Evolutionary conservation across 2,113 vertebrate genomes (phyloP).

Genomic region (Gallinago paraguaiae): DNA sequence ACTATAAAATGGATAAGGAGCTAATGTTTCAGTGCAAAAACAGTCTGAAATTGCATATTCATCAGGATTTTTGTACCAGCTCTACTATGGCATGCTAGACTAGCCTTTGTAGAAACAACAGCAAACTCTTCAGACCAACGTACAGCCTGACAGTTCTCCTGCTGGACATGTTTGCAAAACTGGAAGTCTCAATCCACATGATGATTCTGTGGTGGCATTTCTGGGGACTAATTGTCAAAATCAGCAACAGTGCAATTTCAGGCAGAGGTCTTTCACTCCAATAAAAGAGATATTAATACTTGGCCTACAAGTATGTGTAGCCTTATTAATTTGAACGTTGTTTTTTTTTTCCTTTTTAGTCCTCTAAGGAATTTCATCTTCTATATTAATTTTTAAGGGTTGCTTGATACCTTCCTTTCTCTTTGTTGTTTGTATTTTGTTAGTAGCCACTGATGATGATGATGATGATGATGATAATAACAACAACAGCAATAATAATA

Average conservation of each 20-base stretch:
- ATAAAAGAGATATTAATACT: background rate
- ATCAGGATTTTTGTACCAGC: background rate
- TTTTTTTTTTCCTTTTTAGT: background rate
- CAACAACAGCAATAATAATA: too few species aligned
- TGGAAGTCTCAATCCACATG: background rate
- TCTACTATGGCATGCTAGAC: background rate
- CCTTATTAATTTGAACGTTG: background rate
- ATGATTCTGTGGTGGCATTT: background rate
- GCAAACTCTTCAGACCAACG: background rate
- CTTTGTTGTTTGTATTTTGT: background rate
- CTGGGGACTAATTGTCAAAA: background rate
- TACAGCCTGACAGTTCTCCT: background rate
- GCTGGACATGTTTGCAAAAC: background rate
- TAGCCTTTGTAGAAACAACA: background rate
- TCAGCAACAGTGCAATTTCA: background rate
- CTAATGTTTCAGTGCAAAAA: background rate
- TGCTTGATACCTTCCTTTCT: background rate
- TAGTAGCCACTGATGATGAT: background rate
- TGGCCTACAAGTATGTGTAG: background rate
- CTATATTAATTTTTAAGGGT: background rate
- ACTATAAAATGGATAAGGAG: background rate
- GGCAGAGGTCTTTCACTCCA: background rate
- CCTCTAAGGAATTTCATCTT: background rate
- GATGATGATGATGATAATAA: too few species aligned
- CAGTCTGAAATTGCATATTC: background rate